Conservation (phyloP, 2,113 vertebrate species). For the Oryzias melastigma region DNA sequence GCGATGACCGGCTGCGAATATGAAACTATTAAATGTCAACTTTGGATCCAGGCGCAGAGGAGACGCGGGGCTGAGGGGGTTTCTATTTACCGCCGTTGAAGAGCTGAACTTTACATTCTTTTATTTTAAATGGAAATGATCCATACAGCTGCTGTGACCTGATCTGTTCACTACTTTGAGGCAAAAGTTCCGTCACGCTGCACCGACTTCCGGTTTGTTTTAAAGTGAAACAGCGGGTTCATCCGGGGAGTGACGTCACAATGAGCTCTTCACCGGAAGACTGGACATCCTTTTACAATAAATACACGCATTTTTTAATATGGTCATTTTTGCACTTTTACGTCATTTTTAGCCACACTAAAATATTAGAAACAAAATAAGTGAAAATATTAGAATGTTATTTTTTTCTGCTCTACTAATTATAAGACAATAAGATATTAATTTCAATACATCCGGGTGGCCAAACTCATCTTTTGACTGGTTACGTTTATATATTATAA, state of each 20-base stretch:
- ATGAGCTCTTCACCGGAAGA: too few relatives aligned
- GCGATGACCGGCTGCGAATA: conserved; percentile 17
- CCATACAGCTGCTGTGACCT: conserved; percentile 4
- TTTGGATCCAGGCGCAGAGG: conserved; percentile 5
- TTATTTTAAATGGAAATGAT: background rate
- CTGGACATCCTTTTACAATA: too few relatives aligned
- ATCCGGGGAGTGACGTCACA: conserved; percentile 62
- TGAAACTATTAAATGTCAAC: conserved; percentile 20
- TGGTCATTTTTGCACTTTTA: background rate
- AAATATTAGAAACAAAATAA: too few relatives aligned
- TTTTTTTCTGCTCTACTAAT: too few relatives aligned
- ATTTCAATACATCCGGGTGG: too few relatives aligned
- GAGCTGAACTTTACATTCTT: background rate
- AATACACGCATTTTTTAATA: background rate
- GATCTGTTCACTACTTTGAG: background rate
- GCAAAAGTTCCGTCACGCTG: conserved; percentile 25
- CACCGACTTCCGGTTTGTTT: conserved; percentile 64
- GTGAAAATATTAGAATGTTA: too few relatives aligned
- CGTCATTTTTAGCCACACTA: too few relatives aligned
- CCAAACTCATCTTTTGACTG: too few relatives aligned
- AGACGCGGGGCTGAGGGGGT: background rate
- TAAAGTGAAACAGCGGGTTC: conserved; percentile 34
- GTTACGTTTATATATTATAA: too few relatives aligned
- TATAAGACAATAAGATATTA: too few relatives aligned
- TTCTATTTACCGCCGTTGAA: background rate